phyloP scores from a whole-genome alignment of 2,113 vertebrate genomes.

The Cynocephalus volans region DNA sequence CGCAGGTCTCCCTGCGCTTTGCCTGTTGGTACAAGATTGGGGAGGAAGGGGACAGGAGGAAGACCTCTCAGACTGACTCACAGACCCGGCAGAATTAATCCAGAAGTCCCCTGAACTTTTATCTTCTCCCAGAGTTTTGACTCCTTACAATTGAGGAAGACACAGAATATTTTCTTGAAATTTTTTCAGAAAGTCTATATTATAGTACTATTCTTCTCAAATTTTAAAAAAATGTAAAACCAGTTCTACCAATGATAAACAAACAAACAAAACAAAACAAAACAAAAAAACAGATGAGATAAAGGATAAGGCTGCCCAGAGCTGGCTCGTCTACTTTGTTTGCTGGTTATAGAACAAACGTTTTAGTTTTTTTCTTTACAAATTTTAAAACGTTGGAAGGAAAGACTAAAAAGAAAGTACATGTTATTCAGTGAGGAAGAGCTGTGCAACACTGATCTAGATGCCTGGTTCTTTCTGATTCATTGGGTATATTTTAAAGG shows the following conservation, averaged over 20 bases:
- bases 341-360: not conserved
- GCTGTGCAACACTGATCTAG: not conserved
- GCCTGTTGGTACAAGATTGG: not conserved
- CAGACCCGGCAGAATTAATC: not conserved
- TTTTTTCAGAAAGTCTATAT: not conserved
- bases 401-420: not conserved
- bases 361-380: not conserved
- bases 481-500: not conserved
- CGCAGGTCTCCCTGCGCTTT: not conserved
- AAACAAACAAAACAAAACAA: not conserved
- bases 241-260: not conserved
- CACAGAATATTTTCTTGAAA: not conserved
- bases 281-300: not conserved
- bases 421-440: not conserved
- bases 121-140: not conserved
- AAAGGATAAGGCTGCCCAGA: not conserved
- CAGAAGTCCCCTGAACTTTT: not conserved
- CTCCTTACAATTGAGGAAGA: not conserved
- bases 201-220: not conserved
- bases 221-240: not conserved
- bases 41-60: not conserved
- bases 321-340: not conserved
- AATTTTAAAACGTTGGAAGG: not conserved
- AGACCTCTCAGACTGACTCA: not conserved
- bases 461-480: not conserved